Percentiles rank a stretch among this genome's conserved stretches.
These are phyloP conservation scores for Thymelicus acteon DNA, from an alignment of 2,888 invertebrate genomes.

Conservation along the genomic window DNA sequence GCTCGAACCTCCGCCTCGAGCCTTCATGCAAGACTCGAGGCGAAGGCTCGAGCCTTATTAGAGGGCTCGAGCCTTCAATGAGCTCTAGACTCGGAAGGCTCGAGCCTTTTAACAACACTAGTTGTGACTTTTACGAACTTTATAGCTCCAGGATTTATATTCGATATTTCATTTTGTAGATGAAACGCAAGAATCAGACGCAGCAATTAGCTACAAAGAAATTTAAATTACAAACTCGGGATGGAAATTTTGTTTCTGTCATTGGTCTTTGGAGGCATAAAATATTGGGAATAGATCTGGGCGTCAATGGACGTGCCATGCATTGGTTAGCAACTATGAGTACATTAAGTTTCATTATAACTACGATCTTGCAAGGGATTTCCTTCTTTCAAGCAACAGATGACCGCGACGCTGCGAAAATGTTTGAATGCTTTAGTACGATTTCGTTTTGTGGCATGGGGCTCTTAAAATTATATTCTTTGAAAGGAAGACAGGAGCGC, in stretches of 20 bases:
- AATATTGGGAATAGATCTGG: conserved; percentile 50
- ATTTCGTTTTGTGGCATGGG: conserved; percentile 68
- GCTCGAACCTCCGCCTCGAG: too few species aligned
- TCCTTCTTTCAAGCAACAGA: conserved; percentile 51
- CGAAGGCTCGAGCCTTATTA: too few species aligned
- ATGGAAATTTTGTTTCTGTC: conserved; percentile 47
- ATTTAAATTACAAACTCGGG: conserved; percentile 19
- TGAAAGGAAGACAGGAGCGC: conserved; percentile 47
- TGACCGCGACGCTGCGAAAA: conserved; percentile 49
- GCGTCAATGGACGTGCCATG: conserved; percentile 41
- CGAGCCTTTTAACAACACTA: too few species aligned
- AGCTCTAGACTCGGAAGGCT: too few species aligned
- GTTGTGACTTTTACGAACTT: too few species aligned
- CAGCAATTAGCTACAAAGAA: not conserved
- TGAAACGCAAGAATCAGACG: not conserved
- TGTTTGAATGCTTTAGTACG: conserved; percentile 67
- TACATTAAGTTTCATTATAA: conserved; percentile 52
- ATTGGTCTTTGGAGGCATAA: conserved; percentile 45
- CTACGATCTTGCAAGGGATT: conserved; percentile 55
- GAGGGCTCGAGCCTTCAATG: too few species aligned
- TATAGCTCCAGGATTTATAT: too few species aligned
- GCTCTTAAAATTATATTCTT: conserved; percentile 58
- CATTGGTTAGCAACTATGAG: conserved; percentile 51
- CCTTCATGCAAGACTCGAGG: too few species aligned
- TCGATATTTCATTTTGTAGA: conserved; percentile 4